Percentiles rank a stretch among this genome's conserved stretches.
Conservation (phyloP, 1,140 invertebrate species). For the Brachionus rotundiformis region DNA sequence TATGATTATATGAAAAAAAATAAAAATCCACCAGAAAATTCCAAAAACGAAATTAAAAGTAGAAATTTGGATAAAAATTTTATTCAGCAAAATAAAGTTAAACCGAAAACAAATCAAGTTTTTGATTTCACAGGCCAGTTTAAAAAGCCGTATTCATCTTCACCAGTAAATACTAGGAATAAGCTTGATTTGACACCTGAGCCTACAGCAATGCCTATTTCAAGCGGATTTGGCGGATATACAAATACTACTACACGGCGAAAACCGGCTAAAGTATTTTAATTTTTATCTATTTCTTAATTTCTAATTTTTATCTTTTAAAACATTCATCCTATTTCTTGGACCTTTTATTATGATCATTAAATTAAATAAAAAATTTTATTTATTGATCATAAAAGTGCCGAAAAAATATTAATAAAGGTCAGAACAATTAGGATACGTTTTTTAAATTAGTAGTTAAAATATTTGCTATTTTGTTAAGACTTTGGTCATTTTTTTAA, state of each 20-base stretch:
- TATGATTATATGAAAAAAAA: constrained; percentile 51
- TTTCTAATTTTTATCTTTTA: background rate
- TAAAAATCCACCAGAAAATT: constrained; percentile 27
- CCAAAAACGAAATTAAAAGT: constrained; percentile 43
- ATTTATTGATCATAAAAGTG: too few species aligned
- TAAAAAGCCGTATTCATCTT: background rate
- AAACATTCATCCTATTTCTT: background rate
- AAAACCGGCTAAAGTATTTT: constrained; percentile 31
- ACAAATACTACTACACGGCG: constrained; percentile 39
- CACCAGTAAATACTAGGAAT: background rate
- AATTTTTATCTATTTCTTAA: background rate
- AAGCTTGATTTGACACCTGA: background rate
- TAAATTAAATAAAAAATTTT: too few species aligned
- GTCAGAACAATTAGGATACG: too few species aligned
- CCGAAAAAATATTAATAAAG: too few species aligned
- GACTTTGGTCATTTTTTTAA: too few species aligned
- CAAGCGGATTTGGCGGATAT: constrained; percentile 45
- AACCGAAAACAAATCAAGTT: background rate
- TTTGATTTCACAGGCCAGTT: background rate
- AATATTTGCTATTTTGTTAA: too few species aligned
- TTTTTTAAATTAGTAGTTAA: too few species aligned
- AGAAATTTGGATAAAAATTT: background rate
- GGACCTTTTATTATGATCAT: background rate
- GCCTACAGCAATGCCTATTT: constrained; percentile 40
- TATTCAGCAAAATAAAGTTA: constrained; percentile 21